A percentile compares a stretch with the other conserved stretches of the same genome.
phyloP scores from a whole-genome alignment of 2,797 vertebrate genomes.

The Mormyrus hasselquistii region DNA sequence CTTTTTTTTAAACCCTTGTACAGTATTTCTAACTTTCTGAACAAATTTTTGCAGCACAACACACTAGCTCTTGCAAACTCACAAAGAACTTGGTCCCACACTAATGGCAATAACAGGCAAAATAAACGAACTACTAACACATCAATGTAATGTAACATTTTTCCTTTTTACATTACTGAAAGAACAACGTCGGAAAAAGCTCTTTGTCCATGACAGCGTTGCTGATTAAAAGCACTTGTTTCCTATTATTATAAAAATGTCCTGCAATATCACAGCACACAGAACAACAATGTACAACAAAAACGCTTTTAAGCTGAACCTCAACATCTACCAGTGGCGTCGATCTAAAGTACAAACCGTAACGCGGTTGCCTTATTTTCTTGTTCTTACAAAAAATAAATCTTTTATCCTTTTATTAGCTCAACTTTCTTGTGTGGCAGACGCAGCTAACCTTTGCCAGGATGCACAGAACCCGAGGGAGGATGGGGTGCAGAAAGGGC shows the following conservation, averaged over 20 bases:
- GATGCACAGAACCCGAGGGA: neutral
- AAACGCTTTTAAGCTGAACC: neutral
- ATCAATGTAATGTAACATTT: slow-evolving; percentile 1
- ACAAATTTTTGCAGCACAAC: slow-evolving; percentile 18
- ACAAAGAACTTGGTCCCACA: slow-evolving; percentile 46
- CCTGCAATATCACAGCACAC: slow-evolving; percentile 42
- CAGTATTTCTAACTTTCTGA: slow-evolving; percentile 11
- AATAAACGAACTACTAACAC: neutral
- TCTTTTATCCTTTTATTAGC: neutral
- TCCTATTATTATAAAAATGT: slow-evolving; percentile 48
- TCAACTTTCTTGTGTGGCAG: neutral
- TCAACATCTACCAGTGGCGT: neutral
- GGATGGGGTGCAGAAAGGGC: neutral
- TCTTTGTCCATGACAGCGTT: slow-evolving; percentile 34
- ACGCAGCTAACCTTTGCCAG: neutral
- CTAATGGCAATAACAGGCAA: slow-evolving; percentile 32
- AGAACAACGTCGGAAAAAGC: slow-evolving; percentile 7
- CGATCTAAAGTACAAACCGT: neutral
- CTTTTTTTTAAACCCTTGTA: slow-evolving; percentile 17
- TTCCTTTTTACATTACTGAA: slow-evolving; percentile 5
- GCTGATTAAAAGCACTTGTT: slow-evolving; percentile 21
- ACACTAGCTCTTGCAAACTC: slow-evolving; percentile 18
- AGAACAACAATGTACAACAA: slow-evolving; percentile 44
- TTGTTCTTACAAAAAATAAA: slow-evolving; percentile 7
- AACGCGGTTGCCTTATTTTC: neutral